Conservation (phyloP, 1,140 invertebrate genomes). For the Heterodera carotae region DNA sequence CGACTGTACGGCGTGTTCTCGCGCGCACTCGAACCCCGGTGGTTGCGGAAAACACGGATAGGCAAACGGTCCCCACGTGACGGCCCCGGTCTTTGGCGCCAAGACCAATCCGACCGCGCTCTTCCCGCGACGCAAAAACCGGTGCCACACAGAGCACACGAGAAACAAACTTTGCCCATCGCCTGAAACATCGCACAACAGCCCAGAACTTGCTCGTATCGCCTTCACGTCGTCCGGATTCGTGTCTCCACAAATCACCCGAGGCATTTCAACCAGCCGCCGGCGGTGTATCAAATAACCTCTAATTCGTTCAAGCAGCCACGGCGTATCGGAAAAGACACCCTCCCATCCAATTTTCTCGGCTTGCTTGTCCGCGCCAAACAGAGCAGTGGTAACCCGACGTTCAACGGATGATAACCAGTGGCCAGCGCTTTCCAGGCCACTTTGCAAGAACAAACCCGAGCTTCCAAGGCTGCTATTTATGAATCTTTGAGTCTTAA, state of each 20-base stretch:
- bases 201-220: background rate
- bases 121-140: background rate
- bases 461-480: background rate
- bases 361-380: background rate
- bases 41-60: background rate
- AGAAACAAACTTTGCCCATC: background rate
- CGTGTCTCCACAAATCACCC: background rate
- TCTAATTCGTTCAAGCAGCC: background rate
- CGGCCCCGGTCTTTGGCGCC: background rate
- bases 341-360: background rate
- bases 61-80: background rate
- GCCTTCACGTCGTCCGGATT: background rate
- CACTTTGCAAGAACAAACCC: background rate
- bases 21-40: background rate
- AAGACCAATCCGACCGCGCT: background rate
- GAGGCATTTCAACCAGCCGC: background rate
- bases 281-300: background rate
- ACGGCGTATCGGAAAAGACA: background rate
- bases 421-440: background rate
- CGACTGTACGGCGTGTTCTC: no score
- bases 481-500: no score
- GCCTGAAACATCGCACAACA: background rate
- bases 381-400: background rate
- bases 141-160: background rate
- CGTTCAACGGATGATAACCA: background rate